Percentiles rank a stretch among this genome's conserved stretches.
These are phyloP conservation scores for Onychorhynchus coronatus DNA, from an alignment of 2,113 vertebrate genomes.

Conservation along the genomic window DNA sequence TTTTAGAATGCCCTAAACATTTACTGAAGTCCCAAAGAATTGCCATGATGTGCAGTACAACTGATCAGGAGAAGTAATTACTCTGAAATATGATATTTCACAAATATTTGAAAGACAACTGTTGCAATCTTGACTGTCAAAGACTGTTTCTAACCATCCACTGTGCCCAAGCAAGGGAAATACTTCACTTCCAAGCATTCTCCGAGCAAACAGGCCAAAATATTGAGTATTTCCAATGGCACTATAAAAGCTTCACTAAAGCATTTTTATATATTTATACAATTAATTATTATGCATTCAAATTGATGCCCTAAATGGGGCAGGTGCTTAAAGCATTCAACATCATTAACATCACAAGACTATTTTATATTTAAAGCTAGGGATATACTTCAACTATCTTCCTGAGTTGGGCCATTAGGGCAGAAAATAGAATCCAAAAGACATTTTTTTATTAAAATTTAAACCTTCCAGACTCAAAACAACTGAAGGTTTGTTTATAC, in stretches of 20 bases:
- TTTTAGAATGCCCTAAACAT: background rate
- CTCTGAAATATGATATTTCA: background rate
- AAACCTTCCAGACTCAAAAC: background rate
- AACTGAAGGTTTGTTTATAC: background rate
- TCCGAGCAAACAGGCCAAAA: background rate
- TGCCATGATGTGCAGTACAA: background rate
- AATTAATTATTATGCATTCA: background rate
- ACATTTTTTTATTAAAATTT: rapidly evolving
- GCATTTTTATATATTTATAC: background rate
- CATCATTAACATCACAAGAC: background rate
- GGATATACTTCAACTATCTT: background rate
- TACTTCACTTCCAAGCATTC: background rate
- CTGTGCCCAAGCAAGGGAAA: background rate
- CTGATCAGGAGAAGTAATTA: background rate
- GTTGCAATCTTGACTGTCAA: background rate
- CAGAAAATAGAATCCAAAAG: background rate
- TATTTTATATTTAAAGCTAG: background rate
- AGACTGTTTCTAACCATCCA: background rate
- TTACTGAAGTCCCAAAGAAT: background rate
- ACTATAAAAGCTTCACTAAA: background rate
- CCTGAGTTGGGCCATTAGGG: background rate
- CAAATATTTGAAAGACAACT: background rate
- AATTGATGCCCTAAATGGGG: background rate
- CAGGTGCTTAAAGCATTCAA: background rate
- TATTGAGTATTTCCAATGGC: background rate